A percentile compares a stretch with the other conserved stretches of the same genome.
Conservation (phyloP, 1,140 invertebrate species). For the Hypothenemus hampei region DNA sequence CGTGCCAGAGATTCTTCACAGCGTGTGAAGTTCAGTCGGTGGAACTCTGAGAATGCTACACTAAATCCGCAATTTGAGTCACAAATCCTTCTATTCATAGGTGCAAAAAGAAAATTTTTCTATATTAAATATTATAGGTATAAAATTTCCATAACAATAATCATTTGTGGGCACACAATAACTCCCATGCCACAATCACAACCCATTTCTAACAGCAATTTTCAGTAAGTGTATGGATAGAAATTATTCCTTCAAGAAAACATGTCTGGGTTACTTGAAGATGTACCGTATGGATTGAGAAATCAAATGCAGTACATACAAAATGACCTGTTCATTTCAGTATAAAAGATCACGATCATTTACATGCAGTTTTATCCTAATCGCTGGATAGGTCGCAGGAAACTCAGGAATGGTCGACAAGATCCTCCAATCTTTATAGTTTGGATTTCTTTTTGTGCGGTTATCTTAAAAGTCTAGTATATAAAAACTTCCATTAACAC, state of each 20-base stretch:
- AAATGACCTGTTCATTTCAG: not conserved
- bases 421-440: no score
- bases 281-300: not conserved
- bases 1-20: not conserved
- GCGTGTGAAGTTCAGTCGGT: not conserved
- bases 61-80: slow-evolving; percentile 1
- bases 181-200: not conserved
- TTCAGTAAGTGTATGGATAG: no score
- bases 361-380: not conserved
- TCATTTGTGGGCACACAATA: not conserved
- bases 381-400: not conserved
- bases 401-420: not conserved
- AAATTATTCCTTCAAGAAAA: slow-evolving; percentile 3
- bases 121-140: not conserved
- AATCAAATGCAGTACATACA: not conserved
- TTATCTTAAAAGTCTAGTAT: no score
- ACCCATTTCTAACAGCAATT: no score
- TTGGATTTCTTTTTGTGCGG: no score
- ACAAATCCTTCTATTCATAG: slow-evolving; percentile 2
- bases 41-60: not conserved
- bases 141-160: not conserved
- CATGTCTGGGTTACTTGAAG: not conserved
- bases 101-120: slow-evolving; percentile 3
- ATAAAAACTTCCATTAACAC: no score
- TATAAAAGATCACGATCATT: no score